phyloP scores from a whole-genome alignment of 2,797 vertebrate species.

The Nyctibius grandis region DNA sequence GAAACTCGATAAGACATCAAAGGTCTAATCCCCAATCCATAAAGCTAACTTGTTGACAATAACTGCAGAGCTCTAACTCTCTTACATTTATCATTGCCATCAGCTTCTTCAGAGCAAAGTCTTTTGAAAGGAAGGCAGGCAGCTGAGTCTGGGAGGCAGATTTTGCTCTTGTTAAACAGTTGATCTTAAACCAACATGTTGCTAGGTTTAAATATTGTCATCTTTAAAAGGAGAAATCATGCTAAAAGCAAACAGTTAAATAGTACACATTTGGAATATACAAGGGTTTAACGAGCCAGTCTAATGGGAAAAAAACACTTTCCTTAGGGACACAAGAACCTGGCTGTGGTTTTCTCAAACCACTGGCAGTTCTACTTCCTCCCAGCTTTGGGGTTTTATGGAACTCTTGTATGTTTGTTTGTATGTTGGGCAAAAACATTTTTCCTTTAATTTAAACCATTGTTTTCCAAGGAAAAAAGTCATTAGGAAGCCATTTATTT shows the following conservation, averaged over 20 bases:
- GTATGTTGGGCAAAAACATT: background rate
- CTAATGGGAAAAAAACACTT: slow-evolving; percentile 2
- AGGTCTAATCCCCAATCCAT: slow-evolving; percentile 38
- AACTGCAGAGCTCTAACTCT: slow-evolving; percentile 28
- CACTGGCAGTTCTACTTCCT: slow-evolving; percentile 17
- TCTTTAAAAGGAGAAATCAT: slow-evolving; percentile 4
- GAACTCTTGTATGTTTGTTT: slow-evolving; percentile 37
- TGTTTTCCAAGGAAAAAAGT: slow-evolving; percentile 33
- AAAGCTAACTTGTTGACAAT: slow-evolving; percentile 55
- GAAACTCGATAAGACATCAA: slow-evolving; percentile 60
- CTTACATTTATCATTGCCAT: slow-evolving; percentile 56
- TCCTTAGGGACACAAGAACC: background rate
- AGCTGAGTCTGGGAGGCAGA: slow-evolving; percentile 17
- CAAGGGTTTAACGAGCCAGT: background rate
- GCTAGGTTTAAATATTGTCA: background rate
- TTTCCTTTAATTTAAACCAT: slow-evolving; percentile 48
- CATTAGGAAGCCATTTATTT: slow-evolving; percentile 30
- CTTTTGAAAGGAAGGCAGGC: background rate
- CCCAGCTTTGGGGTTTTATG: background rate
- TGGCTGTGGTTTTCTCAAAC: background rate
- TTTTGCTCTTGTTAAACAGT: slow-evolving; percentile 13
- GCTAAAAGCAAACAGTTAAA: background rate
- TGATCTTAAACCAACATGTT: slow-evolving; percentile 22
- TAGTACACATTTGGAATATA: background rate
- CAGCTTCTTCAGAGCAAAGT: slow-evolving; percentile 47